Evolutionary conservation across 2,113 vertebrate genomes (phyloP).

Genomic region (Pachycephala philippinensis): DNA sequence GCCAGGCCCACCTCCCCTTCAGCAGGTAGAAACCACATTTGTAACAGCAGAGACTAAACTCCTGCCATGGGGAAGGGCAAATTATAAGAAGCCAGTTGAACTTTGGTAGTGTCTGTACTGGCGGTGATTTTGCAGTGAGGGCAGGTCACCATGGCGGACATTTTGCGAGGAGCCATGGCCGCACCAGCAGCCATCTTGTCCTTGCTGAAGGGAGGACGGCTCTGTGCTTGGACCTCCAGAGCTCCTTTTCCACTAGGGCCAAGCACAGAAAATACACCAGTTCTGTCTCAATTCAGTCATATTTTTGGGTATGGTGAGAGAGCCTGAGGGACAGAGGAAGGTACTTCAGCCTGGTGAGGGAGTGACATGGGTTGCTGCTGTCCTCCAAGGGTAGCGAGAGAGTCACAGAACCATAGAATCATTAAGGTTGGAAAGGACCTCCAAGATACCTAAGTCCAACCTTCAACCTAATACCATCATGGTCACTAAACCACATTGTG

Average conservation of each 20-base stretch:
- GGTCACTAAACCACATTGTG: not conserved
- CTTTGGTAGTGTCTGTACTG: fast-evolving
- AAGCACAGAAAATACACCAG: not conserved
- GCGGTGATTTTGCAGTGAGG: not conserved
- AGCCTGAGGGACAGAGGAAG: not conserved
- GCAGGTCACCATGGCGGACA: fast-evolving
- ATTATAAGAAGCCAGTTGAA: not conserved
- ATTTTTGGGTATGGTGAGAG: not conserved
- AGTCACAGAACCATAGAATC: not conserved
- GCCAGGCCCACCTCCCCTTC: not conserved
- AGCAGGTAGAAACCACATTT: not conserved
- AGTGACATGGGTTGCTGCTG: not conserved
- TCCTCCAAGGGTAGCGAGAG: not conserved
- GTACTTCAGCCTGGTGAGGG: not conserved
- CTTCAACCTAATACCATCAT: not conserved
- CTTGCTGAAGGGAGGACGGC: not conserved
- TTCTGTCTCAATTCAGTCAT: not conserved
- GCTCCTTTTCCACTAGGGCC: not conserved
- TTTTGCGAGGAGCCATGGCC: not conserved
- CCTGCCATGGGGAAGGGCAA: not conserved
- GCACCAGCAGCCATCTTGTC: fast-evolving
- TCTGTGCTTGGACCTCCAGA: not conserved
- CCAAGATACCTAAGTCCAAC: not conserved
- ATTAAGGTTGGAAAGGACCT: not conserved
- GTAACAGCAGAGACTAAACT: not conserved